These are phyloP conservation scores for Machimus atricapillus DNA, from an alignment of 2,888 invertebrate species.

Conservation along the genomic window DNA sequence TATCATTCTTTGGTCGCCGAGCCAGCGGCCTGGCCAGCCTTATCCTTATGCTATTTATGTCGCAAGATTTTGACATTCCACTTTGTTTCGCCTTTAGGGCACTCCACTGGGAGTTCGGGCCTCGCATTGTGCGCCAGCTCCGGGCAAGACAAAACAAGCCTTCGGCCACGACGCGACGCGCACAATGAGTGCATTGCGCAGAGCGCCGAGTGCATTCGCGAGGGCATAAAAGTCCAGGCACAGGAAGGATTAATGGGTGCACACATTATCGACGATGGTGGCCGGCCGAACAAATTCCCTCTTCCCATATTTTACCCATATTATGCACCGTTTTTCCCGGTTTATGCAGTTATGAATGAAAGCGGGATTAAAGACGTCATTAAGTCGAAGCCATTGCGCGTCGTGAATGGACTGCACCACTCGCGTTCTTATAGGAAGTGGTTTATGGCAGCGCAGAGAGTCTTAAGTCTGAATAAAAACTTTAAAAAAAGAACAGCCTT, in stretches of 20 bases:
- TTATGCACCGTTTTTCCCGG: not conserved
- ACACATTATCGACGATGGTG: slow-evolving; percentile 55
- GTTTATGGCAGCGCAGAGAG: not conserved
- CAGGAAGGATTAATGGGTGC: slow-evolving; percentile 49
- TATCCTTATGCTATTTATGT: slow-evolving; percentile 39
- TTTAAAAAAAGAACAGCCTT: not conserved
- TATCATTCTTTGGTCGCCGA: slow-evolving; percentile 25
- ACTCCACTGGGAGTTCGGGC: not conserved
- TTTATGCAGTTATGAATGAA: slow-evolving; percentile 25
- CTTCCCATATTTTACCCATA: slow-evolving; percentile 35
- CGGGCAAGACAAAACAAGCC: slow-evolving; percentile 30
- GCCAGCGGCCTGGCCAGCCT: not conserved
- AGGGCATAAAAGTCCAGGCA: slow-evolving; percentile 7
- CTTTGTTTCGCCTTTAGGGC: slow-evolving; percentile 28
- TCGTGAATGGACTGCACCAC: not conserved
- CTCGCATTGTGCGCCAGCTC: not conserved
- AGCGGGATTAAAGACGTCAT: slow-evolving; percentile 21
- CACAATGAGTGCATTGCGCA: not conserved
- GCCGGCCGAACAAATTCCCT: slow-evolving; percentile 57
- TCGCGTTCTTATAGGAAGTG: not conserved
- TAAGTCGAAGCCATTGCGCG: not conserved
- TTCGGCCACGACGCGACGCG: slow-evolving; percentile 6
- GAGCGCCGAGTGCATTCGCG: not conserved
- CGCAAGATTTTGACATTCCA: slow-evolving; percentile 39
- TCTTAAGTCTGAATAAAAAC: not conserved